Conservation (phyloP, 2,113 vertebrate genomes). For the Oostethus manadensis region DNA sequence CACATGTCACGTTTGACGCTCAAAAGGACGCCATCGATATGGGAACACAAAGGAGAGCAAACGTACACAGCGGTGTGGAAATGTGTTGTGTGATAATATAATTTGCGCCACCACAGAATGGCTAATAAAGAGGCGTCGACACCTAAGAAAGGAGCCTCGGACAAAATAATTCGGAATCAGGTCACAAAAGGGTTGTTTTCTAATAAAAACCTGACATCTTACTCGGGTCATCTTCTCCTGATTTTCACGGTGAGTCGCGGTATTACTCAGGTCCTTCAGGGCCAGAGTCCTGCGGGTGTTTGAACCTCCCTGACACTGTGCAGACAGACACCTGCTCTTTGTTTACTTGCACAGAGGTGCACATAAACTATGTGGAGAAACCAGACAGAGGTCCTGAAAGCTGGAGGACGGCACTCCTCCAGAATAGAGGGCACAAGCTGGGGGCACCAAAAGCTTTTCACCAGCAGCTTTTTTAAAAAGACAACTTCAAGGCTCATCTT, state of each 20-base stretch:
- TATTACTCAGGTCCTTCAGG: conserved; percentile 2
- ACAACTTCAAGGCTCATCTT: too few relatives aligned
- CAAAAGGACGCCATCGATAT: not conserved
- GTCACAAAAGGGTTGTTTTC: too few relatives aligned
- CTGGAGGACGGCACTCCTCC: conserved; percentile 18
- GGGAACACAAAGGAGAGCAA: conserved; percentile 1
- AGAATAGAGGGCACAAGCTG: conserved; percentile 26
- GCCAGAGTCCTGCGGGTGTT: conserved; percentile 12
- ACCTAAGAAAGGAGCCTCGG: not conserved
- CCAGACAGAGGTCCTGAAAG: conserved; percentile 32
- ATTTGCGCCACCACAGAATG: not conserved
- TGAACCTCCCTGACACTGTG: conserved; percentile 21
- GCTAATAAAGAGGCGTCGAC: not conserved
- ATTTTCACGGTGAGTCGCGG: too few relatives aligned
- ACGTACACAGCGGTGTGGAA: not conserved
- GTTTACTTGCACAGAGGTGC: conserved; percentile 10
- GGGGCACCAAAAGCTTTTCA: not conserved
- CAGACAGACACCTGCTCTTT: conserved; percentile 16
- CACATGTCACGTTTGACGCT: not conserved
- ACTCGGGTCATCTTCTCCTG: not conserved
- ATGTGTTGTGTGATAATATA: not conserved
- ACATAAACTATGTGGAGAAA: conserved; percentile 22
- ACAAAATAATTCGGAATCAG: not conserved
- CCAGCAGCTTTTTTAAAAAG: too few relatives aligned
- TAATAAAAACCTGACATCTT: not conserved